Evolutionary conservation across 1,140 invertebrate species (phyloP).

Genomic region (Hycleus phaleratus): DNA sequence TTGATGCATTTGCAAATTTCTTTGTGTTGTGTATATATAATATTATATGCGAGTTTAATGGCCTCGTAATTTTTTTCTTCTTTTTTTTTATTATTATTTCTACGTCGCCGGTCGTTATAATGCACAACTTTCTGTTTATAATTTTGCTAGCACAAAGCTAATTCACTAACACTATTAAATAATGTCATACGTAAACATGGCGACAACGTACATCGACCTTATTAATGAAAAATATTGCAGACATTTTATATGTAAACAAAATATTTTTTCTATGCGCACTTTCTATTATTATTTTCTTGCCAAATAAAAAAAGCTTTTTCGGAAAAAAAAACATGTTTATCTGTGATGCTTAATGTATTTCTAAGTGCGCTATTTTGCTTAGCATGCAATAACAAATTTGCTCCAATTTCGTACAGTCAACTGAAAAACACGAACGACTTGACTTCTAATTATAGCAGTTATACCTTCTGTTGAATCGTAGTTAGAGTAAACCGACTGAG

Average conservation of each 20-base stretch:
- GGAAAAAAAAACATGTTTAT: too few relatives aligned
- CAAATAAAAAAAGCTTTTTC: too few relatives aligned
- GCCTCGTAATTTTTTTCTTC: conserved; percentile 7
- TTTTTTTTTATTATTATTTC: not conserved
- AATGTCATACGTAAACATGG: conserved; percentile 12
- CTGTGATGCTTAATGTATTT: too few relatives aligned
- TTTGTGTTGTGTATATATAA: conserved; percentile 2
- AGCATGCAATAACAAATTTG: too few relatives aligned
- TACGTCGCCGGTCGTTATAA: conserved; percentile 7
- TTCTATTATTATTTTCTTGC: too few relatives aligned
- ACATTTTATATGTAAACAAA: conserved; percentile 5
- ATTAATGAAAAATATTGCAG: conserved; percentile 6
- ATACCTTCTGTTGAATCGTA: too few relatives aligned
- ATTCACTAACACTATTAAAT: conserved; percentile 14
- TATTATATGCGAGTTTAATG: conserved; percentile 11
- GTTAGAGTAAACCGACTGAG: too few relatives aligned
- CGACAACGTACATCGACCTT: conserved; percentile 10
- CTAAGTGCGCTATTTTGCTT: too few relatives aligned
- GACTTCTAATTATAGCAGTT: too few relatives aligned
- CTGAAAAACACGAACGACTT: too few relatives aligned
- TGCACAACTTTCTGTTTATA: conserved; percentile 14
- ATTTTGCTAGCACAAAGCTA: conserved; percentile 14
- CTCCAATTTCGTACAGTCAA: too few relatives aligned
- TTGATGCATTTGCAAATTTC: conserved; percentile 11
- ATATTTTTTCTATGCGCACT: not conserved